Conservation (phyloP, 2,113 vertebrate species). For the Cathartes aura region DNA sequence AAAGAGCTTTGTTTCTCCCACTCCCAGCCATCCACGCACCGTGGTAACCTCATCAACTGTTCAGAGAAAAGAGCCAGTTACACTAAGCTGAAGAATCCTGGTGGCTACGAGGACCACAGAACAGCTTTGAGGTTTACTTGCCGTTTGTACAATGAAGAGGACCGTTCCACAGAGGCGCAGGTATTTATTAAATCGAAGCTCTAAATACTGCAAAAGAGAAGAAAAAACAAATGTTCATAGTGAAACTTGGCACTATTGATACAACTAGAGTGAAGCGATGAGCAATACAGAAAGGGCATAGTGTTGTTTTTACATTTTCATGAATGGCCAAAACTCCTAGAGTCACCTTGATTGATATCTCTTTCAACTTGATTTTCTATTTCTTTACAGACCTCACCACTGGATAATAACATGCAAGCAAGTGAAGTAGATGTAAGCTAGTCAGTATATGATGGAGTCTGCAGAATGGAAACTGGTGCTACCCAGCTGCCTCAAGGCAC, state of each 20-base stretch:
- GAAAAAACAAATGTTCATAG: neutral
- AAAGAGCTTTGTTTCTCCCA: neutral
- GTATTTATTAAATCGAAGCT: conserved; percentile 86
- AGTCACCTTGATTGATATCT: neutral
- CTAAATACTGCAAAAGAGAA: conserved; percentile 84
- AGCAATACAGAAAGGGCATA: neutral
- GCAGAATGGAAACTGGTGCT: neutral
- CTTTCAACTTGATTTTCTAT: neutral
- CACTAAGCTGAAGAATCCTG: neutral
- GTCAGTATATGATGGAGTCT: rapidly evolving
- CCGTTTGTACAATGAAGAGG: conserved; percentile 89
- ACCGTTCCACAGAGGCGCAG: conserved; percentile 83
- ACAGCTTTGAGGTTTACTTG: conserved; percentile 69
- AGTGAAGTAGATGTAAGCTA: neutral
- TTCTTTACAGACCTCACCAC: neutral
- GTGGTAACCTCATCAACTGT: neutral
- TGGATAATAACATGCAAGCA: neutral
- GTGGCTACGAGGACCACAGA: neutral
- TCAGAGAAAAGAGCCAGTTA: neutral
- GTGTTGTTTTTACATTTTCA: neutral
- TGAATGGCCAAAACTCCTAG: neutral
- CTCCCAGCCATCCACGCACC: neutral
- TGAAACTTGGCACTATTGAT: neutral
- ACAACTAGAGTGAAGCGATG: neutral
- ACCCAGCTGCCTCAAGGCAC: neutral